Evolutionary conservation across 2,888 invertebrate species (phyloP), one percentile per base, ranked within the genome.

Genomic region (Drosophila rellima): DNA sequence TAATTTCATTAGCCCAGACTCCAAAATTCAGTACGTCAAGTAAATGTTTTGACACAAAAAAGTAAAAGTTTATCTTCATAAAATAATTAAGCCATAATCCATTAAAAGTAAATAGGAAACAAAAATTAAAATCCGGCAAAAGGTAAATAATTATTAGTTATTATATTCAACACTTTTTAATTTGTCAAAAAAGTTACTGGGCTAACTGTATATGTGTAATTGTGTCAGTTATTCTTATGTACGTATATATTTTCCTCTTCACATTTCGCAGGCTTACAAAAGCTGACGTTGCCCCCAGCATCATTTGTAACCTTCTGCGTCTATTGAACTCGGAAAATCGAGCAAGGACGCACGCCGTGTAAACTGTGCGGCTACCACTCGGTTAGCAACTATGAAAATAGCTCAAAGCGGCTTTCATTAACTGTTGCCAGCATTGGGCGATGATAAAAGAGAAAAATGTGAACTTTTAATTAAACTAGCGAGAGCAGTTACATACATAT

Each of bases 241-340:
- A 39, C 26, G 33, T 40, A 11, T 40, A 10, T 11, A 39, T 23
- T 35, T 51, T 51, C 35, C 51, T 48, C 48, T 51, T 50, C 18
- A 48, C 47, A 31, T 39, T n/a, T 31, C 18, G 35, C 23, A 18
- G 40, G 54, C 29, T 42, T 40, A 55, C 47, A 37, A 31, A 26
- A 26, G 10, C 29, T 47, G 65, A 80, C 65, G 66, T 75, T 54
- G 75, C 44, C 55, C 42, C 20, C 44, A 44, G 44, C 55, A 48
- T n/a, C 47, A 57, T 57, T 35, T 45, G 44, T 61, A 75, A 78
- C 84, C 83, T 84, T 84, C 78, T 57, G 52, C 68, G 87, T 78
- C 52, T 87, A 68, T 87, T 84, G 84, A 87, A 87, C 83, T 81
- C 84, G 70, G 55, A 72, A 86, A 81, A 77, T 79, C 77, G 84